Conservation (phyloP, 2,888 invertebrate species). For the Polydrusus pterygomalis region DNA sequence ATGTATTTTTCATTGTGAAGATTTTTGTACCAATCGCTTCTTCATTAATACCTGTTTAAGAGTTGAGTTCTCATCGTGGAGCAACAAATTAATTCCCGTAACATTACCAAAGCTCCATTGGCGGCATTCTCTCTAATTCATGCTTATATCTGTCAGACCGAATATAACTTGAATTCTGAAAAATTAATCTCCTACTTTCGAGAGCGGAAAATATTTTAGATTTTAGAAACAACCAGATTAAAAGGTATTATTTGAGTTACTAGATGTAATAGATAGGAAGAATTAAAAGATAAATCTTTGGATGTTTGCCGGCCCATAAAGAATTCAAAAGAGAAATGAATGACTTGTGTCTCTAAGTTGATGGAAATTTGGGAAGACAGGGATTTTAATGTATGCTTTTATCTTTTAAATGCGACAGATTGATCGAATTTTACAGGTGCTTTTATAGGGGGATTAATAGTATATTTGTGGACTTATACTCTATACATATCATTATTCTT, state of each 20-base stretch:
- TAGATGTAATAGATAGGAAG: constrained; percentile 48
- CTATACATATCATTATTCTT: neutral
- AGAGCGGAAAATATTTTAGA: constrained; percentile 43
- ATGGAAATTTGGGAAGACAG: constrained; percentile 31
- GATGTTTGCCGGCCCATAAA: constrained; percentile 37
- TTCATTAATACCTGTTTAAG: no score
- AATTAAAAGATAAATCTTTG: constrained; percentile 41
- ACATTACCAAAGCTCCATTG: constrained; percentile 16
- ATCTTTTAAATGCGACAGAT: constrained; percentile 32
- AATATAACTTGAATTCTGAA: constrained; percentile 47
- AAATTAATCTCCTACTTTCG: constrained; percentile 43
- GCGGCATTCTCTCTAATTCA: constrained; percentile 35
- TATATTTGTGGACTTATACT: neutral
- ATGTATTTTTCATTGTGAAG: no score
- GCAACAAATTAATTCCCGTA: neutral
- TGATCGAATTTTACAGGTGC: constrained; percentile 44
- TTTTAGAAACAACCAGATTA: constrained; percentile 43
- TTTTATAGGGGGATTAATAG: constrained; percentile 13
- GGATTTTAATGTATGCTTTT: constrained; percentile 24
- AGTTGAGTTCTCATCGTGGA: no score
- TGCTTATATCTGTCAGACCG: constrained; percentile 40
- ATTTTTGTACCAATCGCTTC: no score
- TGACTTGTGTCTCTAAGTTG: constrained; percentile 18
- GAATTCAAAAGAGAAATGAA: constrained; percentile 28
- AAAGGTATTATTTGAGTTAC: constrained; percentile 45